Percentiles rank a stretch among this genome's conserved stretches.
Evolutionary conservation across 2,888 invertebrate genomes (phyloP).

Genomic region (Paralinhomoeus sp.): DNA sequence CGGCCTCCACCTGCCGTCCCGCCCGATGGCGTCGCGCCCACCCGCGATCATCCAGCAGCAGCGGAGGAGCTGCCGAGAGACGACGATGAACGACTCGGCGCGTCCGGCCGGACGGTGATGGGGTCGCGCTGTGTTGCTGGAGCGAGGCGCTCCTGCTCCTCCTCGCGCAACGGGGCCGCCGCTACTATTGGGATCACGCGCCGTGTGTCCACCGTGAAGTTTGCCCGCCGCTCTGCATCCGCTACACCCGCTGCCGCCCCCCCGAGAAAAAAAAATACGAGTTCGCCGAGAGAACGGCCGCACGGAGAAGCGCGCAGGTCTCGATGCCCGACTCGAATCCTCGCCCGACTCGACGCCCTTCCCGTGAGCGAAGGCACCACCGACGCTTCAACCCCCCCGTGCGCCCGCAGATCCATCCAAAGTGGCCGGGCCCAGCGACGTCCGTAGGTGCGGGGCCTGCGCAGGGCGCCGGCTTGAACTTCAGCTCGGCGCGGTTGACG

Average conservation of each 20-base stretch:
- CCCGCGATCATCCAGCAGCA: too few species aligned
- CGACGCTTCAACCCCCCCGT: slow-evolving; percentile 38
- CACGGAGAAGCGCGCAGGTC: slow-evolving; percentile 78
- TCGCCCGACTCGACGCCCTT: slow-evolving; percentile 47
- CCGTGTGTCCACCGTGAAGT: slow-evolving; percentile 62
- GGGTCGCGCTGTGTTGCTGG: slow-evolving; percentile 68
- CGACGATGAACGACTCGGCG: slow-evolving; percentile 40
- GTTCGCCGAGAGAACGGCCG: slow-evolving; percentile 54
- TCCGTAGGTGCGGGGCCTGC: too few species aligned
- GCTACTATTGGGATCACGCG: slow-evolving; percentile 67
- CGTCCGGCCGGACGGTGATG: slow-evolving; percentile 93
- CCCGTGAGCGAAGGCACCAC: slow-evolving; percentile 50
- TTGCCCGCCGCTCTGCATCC: too few species aligned
- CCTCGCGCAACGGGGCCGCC: slow-evolving; percentile 76
- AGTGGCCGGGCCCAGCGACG: too few species aligned
- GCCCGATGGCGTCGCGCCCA: too few species aligned
- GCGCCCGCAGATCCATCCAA: too few species aligned
- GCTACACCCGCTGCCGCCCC: too few species aligned
- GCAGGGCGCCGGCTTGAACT: too few species aligned
- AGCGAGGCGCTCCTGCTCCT: slow-evolving; percentile 75
- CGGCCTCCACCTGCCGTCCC: too few species aligned
- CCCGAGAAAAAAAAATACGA: too few species aligned
- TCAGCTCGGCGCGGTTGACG: too few species aligned
- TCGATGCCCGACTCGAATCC: slow-evolving; percentile 62
- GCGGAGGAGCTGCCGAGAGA: neutral